phyloP scores from a whole-genome alignment of 1,140 invertebrate genomes.

The Melitaea cinxia region DNA sequence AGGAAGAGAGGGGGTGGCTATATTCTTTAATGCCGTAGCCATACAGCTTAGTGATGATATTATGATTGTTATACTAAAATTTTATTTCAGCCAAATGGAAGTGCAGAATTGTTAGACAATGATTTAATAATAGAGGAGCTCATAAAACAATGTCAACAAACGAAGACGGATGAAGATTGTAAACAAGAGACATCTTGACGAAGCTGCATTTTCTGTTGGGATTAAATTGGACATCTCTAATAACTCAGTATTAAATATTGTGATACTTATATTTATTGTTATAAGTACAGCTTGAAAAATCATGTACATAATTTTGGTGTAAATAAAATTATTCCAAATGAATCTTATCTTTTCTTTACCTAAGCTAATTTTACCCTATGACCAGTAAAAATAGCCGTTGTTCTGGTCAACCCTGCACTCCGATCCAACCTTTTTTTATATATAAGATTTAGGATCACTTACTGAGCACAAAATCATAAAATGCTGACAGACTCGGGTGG shows the following conservation, averaged over 20 bases:
- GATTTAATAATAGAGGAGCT: slow-evolving; percentile 69
- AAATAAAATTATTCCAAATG: slow-evolving; percentile 25
- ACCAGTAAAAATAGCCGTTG: not conserved
- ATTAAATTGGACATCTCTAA: slow-evolving; percentile 45
- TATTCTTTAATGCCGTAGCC: too few species aligned
- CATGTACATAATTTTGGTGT: slow-evolving; percentile 29
- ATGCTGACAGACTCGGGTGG: too few species aligned
- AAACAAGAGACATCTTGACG: slow-evolving; percentile 70
- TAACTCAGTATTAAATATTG: slow-evolving; percentile 74
- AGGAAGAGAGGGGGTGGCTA: too few species aligned
- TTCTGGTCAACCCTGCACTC: too few species aligned
- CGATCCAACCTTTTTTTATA: too few species aligned
- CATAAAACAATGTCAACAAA: slow-evolving; percentile 58
- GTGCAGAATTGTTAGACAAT: slow-evolving; percentile 65
- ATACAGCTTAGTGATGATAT: too few species aligned
- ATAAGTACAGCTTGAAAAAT: slow-evolving; percentile 40
- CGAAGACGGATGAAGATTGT: slow-evolving; percentile 44
- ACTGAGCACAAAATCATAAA: too few species aligned
- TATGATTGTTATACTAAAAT: too few species aligned
- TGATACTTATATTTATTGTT: slow-evolving; percentile 60
- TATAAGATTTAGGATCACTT: too few species aligned
- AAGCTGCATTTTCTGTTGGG: slow-evolving; percentile 62
- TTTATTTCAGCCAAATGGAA: slow-evolving; percentile 60
- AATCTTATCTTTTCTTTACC: not conserved
- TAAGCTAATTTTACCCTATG: not conserved